These are phyloP conservation scores for Dicaeum eximium DNA, from an alignment of 2,113 vertebrate species.

Conservation along the genomic window DNA sequence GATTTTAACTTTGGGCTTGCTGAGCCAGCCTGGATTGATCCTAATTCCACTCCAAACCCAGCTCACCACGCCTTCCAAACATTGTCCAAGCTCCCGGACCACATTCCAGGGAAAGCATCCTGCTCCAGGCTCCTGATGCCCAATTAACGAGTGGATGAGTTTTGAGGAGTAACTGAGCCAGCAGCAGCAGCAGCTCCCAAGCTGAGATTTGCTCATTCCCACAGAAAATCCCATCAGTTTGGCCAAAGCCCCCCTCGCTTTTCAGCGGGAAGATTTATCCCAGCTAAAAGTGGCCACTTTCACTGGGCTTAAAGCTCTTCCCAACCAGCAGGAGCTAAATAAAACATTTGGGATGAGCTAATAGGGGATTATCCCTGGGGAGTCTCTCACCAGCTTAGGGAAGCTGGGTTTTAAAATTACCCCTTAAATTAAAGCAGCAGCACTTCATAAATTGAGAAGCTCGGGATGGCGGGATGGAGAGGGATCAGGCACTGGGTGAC, in stretches of 20 bases:
- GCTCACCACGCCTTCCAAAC: accelerated
- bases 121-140: background rate
- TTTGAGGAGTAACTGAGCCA: background rate
- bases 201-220: background rate
- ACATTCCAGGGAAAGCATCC: background rate
- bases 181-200: background rate
- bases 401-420: background rate
- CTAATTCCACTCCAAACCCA: background rate
- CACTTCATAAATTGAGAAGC: background rate
- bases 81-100: background rate
- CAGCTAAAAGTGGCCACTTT: background rate
- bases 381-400: background rate
- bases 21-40: background rate
- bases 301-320: background rate
- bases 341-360: background rate
- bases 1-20: background rate
- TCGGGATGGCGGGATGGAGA: background rate
- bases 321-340: background rate
- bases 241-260: background rate
- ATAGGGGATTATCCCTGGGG: background rate
- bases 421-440: background rate
- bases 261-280: background rate
- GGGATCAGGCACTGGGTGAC: background rate
- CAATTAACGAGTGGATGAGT: background rate
- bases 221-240: background rate